Percentiles rank a stretch among this genome's conserved stretches.
Evolutionary conservation across 2,113 vertebrate genomes (phyloP).

Genomic region (Pygoscelis adeliae): DNA sequence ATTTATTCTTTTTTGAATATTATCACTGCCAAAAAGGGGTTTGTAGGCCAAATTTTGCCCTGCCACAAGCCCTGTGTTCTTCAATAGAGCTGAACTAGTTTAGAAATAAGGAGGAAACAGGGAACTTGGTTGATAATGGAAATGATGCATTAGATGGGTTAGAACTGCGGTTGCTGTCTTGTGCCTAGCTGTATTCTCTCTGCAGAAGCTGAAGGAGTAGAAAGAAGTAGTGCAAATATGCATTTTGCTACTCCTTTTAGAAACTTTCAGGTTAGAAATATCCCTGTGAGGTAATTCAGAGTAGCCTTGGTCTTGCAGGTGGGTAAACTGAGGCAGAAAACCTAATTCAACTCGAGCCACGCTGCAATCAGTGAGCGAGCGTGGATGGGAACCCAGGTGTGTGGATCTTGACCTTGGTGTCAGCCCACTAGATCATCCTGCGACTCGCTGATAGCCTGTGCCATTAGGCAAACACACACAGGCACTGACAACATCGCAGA

Average conservation of each 20-base stretch:
- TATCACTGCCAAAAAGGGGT: not conserved
- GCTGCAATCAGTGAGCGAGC: accelerated
- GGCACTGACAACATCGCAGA: not conserved
- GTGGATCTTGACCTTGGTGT: not conserved
- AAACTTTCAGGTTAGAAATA: not conserved
- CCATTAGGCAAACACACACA: not conserved
- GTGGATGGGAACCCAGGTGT: not conserved
- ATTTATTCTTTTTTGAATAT: not conserved
- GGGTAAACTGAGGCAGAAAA: constrained; percentile 14
- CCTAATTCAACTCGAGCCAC: accelerated
- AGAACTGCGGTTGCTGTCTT: not conserved
- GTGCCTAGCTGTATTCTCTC: not conserved
- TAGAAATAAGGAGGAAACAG: not conserved
- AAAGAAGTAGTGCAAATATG: not conserved
- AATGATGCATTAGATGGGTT: not conserved
- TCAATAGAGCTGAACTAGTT: not conserved
- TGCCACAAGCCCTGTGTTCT: not conserved
- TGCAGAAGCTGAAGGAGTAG: not conserved
- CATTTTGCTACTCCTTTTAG: not conserved
- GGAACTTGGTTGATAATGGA: not conserved
- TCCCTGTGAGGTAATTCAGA: not conserved
- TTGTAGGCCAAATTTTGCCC: not conserved
- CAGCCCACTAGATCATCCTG: not conserved
- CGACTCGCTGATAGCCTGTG: not conserved
- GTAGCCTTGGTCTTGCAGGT: not conserved